Base-by-base conservation (phyloP, 2,113 vertebrate genomes). In the Capreolus pygargus region DNA sequence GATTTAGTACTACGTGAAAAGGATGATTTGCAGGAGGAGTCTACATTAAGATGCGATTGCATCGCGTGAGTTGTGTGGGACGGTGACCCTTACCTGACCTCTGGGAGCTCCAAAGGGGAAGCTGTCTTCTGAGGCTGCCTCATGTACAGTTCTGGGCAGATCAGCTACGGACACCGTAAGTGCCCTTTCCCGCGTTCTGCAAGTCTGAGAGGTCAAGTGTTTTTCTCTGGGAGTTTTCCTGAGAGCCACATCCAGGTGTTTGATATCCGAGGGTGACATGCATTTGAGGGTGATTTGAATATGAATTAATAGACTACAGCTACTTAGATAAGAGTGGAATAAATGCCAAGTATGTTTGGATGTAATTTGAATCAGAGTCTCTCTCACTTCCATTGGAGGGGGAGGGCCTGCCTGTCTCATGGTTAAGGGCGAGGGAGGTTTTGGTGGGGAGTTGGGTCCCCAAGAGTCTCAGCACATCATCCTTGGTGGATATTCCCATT, bases 191-290 rank as follows among this genome's bases (percentile, higher is more conserved):
- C 92, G 54, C 52, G 57, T 86, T 92, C 90, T 92, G 81, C 84
- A 96, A 43, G 95, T 89, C 84, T 89, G 36, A 86, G 86, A 97
- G 89, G 93, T 96, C 60, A 93, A 74, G 82, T 94, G 16, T 58
- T 95, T 95, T 95, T 84, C 95, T 85, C 88, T 36, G 61, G 58
- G 58, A 43, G 52, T 81, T 97, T 97, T 97, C 92, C 85, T 52
- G 64, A 95, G 92, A 90, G 47, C 81, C 60, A 27, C 43, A 86
- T 82, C 81, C 94, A 97, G 95, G 97, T 97, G 97, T 96, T 94
- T 87, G 83, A 17, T 84, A 74, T 91, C 6, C 6, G 52, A 79
- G 61, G 70, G 27, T 96, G 95, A 86, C 70, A 47, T 39, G 83
- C 54, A 74, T 97, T 84, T 91, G 90, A 97, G 90, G 92, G 79